Percentiles rank a stretch among this genome's conserved stretches.
phyloP scores from a whole-genome alignment of 92 coral and sea anemone species.

The Parazoanthus darwini region DNA sequence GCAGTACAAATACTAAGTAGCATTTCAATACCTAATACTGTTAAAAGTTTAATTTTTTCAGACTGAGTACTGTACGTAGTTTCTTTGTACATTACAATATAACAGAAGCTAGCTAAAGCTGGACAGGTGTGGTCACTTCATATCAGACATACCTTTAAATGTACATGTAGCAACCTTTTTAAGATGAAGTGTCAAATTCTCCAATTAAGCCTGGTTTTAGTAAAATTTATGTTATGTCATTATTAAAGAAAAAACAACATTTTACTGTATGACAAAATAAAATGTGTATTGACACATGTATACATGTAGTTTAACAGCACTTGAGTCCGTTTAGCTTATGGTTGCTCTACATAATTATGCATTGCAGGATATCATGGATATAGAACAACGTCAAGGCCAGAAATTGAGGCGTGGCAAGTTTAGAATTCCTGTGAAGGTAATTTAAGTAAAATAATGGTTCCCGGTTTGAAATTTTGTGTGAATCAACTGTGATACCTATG shows the following conservation, averaged over 20 bases:
- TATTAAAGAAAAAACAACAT: background rate
- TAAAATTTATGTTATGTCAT: background rate
- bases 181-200: too few species aligned
- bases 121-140: too few species aligned
- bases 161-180: background rate
- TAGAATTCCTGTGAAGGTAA: constrained; percentile 76
- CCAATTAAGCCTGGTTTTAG: background rate
- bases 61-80: too few species aligned
- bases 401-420: constrained; percentile 79
- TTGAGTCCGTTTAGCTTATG: background rate
- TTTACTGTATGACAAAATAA: background rate
- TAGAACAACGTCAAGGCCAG: constrained; percentile 59
- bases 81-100: too few species aligned
- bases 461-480: background rate
- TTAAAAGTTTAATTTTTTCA: too few species aligned
- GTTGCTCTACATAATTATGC: background rate
- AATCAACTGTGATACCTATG: background rate
- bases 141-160: too few species aligned
- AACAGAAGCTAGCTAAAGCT: too few species aligned
- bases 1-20: too few species aligned
- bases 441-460: background rate
- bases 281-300: background rate
- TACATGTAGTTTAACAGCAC: background rate
- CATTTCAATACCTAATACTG: too few species aligned
- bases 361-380: constrained; percentile 68